phyloP scores from a whole-genome alignment of 2,113 vertebrate genomes.

The Malurus melanocephalus region DNA sequence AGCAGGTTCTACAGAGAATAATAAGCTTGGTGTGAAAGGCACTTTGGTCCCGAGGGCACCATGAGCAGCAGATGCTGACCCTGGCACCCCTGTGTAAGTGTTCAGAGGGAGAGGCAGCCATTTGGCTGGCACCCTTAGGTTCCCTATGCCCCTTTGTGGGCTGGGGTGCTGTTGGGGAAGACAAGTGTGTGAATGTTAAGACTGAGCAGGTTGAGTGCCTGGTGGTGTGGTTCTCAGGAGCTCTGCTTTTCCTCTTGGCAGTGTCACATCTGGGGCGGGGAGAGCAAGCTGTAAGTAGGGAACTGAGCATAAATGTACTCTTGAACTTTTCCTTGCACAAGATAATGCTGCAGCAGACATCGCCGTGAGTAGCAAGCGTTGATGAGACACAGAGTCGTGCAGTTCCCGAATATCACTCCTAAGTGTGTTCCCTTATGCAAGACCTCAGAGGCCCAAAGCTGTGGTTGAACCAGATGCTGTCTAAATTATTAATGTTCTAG shows the following conservation, averaged over 20 bases:
- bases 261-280: neutral
- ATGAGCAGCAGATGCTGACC: neutral
- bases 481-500: slow-evolving; percentile 1
- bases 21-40: neutral
- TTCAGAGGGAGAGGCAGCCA: neutral
- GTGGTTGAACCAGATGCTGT: slow-evolving; percentile 10
- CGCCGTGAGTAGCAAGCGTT: accelerated
- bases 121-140: neutral
- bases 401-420: neutral
- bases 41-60: neutral
- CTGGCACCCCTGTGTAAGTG: accelerated
- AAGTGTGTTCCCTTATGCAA: neutral
- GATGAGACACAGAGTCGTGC: accelerated
- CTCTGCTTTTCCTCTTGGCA: neutral
- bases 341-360: neutral
- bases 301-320: neutral
- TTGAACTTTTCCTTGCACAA: neutral
- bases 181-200: neutral
- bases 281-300: neutral
- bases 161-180: neutral
- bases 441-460: neutral
- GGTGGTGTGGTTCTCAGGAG: neutral
- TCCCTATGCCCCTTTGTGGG: accelerated
- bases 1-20: neutral
- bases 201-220: neutral